A percentile compares a stretch with the other conserved stretches of the same genome.
These are phyloP conservation scores for Goniozus legneri DNA, from an alignment of 1,140 invertebrate genomes.

Conservation along the genomic window DNA sequence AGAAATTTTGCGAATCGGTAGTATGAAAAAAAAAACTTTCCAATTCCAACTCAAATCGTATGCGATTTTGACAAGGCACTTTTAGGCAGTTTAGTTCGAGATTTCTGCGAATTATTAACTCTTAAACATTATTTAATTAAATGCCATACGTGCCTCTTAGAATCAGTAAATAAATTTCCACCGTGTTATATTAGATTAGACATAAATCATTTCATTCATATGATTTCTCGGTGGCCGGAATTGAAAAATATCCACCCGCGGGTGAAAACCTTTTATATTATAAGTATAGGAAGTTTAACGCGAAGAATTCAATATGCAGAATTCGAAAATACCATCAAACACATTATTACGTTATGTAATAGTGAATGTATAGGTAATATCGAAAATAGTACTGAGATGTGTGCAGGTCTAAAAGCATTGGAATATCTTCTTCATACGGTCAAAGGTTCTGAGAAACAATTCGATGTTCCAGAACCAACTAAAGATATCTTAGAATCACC, in stretches of 20 bases:
- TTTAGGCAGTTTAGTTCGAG: neutral
- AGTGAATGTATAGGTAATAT: neutral
- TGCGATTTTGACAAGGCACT: slow-evolving; percentile 7
- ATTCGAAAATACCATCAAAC: neutral
- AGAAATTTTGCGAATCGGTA: slow-evolving; percentile 6
- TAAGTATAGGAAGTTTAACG: neutral
- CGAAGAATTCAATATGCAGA: neutral
- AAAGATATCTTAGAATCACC: too few relatives aligned
- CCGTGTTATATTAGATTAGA: neutral
- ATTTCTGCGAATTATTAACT: neutral
- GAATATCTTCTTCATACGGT: too few relatives aligned
- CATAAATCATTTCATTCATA: neutral
- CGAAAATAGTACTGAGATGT: too few relatives aligned
- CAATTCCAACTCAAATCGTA: slow-evolving; percentile 5
- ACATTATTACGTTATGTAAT: neutral
- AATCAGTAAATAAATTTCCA: neutral
- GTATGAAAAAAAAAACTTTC: neutral
- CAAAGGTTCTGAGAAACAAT: too few relatives aligned
- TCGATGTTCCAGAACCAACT: too few relatives aligned
- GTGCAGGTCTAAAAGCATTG: too few relatives aligned
- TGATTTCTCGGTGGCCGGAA: neutral
- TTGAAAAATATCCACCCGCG: neutral
- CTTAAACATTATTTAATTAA: neutral
- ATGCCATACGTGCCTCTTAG: neutral
- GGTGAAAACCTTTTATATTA: neutral